These are phyloP conservation scores for Syngnathus scovelli DNA, from an alignment of 2,113 vertebrate genomes.

Conservation along the genomic window DNA sequence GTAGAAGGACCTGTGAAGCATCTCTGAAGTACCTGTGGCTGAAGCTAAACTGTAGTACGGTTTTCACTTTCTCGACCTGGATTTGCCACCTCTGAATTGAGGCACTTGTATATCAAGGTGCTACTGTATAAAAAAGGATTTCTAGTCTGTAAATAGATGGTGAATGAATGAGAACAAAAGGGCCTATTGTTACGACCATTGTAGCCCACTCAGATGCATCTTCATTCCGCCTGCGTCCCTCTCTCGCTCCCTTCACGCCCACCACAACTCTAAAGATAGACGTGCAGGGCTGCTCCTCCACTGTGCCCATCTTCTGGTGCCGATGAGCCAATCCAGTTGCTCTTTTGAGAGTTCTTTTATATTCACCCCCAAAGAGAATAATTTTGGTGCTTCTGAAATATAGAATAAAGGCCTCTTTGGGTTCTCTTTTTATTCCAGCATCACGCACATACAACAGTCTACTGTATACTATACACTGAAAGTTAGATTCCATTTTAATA, in stretches of 20 bases:
- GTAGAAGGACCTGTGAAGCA: too few relatives aligned
- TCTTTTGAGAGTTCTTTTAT: not conserved
- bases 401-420: slow-evolving; percentile 1
- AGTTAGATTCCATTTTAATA: too few relatives aligned
- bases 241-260: slow-evolving; percentile 30
- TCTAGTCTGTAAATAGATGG: not conserved
- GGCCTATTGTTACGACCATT: slow-evolving; percentile 7
- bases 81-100: too few relatives aligned
- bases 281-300: slow-evolving; percentile 25
- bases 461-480: not conserved
- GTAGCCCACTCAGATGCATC: slow-evolving; percentile 19
- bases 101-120: too few relatives aligned
- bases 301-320: slow-evolving; percentile 13
- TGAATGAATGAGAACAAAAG: not conserved
- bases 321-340: not conserved
- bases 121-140: not conserved
- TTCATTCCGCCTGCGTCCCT: slow-evolving; percentile 13
- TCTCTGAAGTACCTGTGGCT: too few relatives aligned
- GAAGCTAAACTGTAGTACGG: too few relatives aligned
- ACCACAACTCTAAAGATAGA: slow-evolving; percentile 49
- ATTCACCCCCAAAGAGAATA: not conserved
- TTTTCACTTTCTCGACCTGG: too few relatives aligned
- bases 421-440: not conserved
- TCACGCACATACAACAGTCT: not conserved
- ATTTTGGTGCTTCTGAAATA: not conserved